Evolutionary conservation across 2,888 invertebrate species (phyloP), one percentile per base, ranked within the genome.

Genomic region (Steinernema scapterisci): DNA sequence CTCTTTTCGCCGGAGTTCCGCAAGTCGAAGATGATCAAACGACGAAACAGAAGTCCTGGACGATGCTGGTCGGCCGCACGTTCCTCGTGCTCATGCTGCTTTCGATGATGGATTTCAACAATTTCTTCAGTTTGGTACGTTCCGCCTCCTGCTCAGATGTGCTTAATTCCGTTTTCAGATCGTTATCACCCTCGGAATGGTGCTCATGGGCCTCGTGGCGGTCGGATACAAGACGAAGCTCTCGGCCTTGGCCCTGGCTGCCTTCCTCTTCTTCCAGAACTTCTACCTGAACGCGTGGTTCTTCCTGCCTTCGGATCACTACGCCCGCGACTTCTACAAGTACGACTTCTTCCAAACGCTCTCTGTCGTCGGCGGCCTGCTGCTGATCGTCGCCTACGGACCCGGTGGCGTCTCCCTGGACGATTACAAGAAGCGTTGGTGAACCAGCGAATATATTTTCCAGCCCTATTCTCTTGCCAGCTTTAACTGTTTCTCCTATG

Each of bases 401-500:
- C 99, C 99, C 48, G 99, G 99, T 77, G 96, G 95, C 75, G 96
- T 97, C 51, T 97, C 97, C 79, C 96, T 99, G 95, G 99, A 99
- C 89, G 97, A 97, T 88, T 96, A 97, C 90, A 99, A 99, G 91
- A 99, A 99, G 91, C 93, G 94, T 89, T 99, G 95, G 95, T 96
- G 89, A 38, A 21, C 63, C 11, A 3, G 38, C 38, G 38, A 38
- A 6, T 9, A 3, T 9, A 38, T 38, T 38, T 27, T 31, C 1
- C 31, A 7, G 48, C 48, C 7, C 48, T n/a, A 48, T 48, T 48
- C 19, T 48, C 13, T 48, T 48, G 2, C 19, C 48, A 48, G 48
- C 48, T 48, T 48, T 48, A 48, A 48, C 16, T 48, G 19, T 48
- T 48, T 48, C 13, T 13, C 38, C 38, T 38, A 38, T 48, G 16